Base-by-base conservation (phyloP, 2,797 vertebrate genomes). In the Danio tinwini region DNA sequence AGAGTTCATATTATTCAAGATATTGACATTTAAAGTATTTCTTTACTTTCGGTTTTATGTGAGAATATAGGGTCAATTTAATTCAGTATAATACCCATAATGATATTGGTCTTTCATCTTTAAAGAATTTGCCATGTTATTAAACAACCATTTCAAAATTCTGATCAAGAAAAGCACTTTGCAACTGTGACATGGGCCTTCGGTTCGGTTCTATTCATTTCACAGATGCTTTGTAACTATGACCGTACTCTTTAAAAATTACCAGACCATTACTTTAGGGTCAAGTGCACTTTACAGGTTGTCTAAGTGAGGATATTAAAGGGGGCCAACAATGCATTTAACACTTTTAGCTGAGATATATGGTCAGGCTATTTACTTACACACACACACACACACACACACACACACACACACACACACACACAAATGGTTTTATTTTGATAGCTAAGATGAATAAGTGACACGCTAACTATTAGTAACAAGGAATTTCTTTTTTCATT, bases 261-360 rank as follows among this genome's bases (percentile, higher is more conserved):
- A 72, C 69, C 52, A 71, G 52, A 71, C 69, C 69, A 44, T 74
- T 74, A 59, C 56, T 61, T 74, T 74, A 74, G 21, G 56, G 56
- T 74, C 71, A 74, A 49, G 42, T 61, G 56, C 69, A 71, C 39
- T 55, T 42, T 56, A 71, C 39, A 56, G 39, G 52, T 16, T 71
- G 52, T 71, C 11, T 71, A 21, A 56, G 52, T 56, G 12, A 29
- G 19, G 53, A 45, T 17, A 29, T 11, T 44, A 45, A 72, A 16
- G 45, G 7, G 16, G 7, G 16, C 45, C 56, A 63, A 17, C 13
- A 13, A 19, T 62, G 14, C 47, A 50, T 75, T 42, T 40, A 53
- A 76, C 52, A 2, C 14, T 53, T 64, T 52, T 53, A 14, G 9
- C 49, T 7, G 5, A 62, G 44, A 52, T 40, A 4, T 2, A 17